Evolutionary conservation across 2,113 vertebrate genomes (phyloP), one percentile per base, ranked within the genome.

Genomic region (Tyto alba): DNA sequence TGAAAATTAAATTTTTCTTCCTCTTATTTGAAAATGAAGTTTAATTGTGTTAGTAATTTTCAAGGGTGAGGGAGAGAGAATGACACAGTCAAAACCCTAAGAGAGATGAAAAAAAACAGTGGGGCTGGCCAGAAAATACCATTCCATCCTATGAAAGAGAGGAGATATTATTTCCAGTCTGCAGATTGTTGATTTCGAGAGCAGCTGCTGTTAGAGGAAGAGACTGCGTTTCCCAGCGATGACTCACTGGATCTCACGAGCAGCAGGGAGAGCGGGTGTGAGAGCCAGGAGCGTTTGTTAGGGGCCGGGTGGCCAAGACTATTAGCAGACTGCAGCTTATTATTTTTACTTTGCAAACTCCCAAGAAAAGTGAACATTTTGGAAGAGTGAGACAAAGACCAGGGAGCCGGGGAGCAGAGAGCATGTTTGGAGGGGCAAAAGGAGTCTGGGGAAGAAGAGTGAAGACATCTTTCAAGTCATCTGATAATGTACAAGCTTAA

Each of bases 131-230:
- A 47, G 32, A 85, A 96, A 74, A 68, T 43, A 25, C 48, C n/a
- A 29, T 76, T 93, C 74, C 32, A 2, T 88, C 32, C 82, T 79
- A 3, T 86, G 86, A 71, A 60, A 92, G 32, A n/a, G 36, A 45
- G 30, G 41, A 9, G 21, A 25, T 74, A 6, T 26, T 82, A 59
- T 77, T 96, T 94, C 52, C 75, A 72, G 32, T 67, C 89, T 78
- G 74, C 87, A 85, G 78, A 32, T 71, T 41, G 56, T 89, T 92
- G 94, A 79, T 93, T 93, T 89, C 1, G n/a, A 67, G 88, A 96
- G 75, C 87, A 97, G 93, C 72, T n/a, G 88, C 88, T 78, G n/a
- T 38, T 88, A 84, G 89, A 88, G 90, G 92, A 95, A 96, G 86
- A 78, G 71, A 34, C 64, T 94, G 76, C 3, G 3, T 72, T 95